Conservation (phyloP, 2,888 invertebrate species). For the Euzetes globulus region DNA sequence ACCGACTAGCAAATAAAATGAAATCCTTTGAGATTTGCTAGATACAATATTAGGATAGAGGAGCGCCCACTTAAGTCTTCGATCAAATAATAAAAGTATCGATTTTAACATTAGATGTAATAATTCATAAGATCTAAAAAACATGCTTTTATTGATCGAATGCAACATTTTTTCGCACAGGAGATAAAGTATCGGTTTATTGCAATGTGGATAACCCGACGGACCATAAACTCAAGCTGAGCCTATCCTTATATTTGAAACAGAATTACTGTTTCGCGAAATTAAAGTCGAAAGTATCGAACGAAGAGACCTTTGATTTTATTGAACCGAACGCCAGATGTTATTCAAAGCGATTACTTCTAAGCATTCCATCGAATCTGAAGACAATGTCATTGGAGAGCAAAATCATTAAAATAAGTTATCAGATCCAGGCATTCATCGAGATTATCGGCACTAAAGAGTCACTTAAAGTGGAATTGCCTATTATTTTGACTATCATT, state of each 20-base stretch:
- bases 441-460: neutral
- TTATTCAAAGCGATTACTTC: conserved; percentile 15
- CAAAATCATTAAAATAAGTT: conserved; percentile 7
- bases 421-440: neutral
- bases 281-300: neutral
- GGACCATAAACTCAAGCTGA: conserved; percentile 7
- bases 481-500: neutral
- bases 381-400: conserved; percentile 24
- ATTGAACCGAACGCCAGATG: neutral
- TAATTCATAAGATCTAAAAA: too few relatives aligned
- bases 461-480: neutral
- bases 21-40: too few relatives aligned
- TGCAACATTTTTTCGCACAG: neutral
- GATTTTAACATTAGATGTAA: neutral
- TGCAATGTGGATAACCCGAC: conserved; percentile 9
- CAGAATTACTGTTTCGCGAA: conserved; percentile 9
- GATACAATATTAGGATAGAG: too few relatives aligned
- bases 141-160: too few relatives aligned
- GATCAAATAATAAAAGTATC: neutral
- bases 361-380: conserved; percentile 5
- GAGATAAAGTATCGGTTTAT: conserved; percentile 16
- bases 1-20: too few relatives aligned
- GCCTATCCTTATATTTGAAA: neutral
- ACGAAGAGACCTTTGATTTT: neutral
- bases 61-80: too few relatives aligned